Evolutionary conservation across 2,888 invertebrate species (phyloP).

Genomic region (Cheilosia vulpina): DNA sequence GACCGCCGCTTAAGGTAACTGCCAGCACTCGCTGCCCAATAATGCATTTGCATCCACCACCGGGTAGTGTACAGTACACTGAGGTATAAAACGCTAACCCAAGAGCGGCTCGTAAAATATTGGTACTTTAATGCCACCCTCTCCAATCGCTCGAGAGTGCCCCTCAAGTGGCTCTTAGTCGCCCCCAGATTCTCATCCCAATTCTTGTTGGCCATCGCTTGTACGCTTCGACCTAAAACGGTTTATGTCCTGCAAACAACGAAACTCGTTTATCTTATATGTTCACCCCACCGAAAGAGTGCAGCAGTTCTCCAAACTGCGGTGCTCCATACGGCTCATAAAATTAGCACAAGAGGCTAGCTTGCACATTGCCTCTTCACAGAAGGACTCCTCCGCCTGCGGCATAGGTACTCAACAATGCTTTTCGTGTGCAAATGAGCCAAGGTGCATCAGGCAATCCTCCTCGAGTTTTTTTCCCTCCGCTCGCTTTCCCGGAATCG

Average conservation of each 20-base stretch:
- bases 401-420: conserved; percentile 48
- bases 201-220: conserved; percentile 40
- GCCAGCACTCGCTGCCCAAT: conserved; percentile 38
- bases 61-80: conserved; percentile 16
- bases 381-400: conserved; percentile 43
- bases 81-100: conserved; percentile 57
- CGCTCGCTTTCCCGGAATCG: conserved; percentile 21
- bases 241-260: conserved; percentile 75
- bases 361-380: conserved; percentile 56
- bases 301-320: conserved; percentile 64
- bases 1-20: conserved; percentile 61
- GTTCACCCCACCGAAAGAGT: conserved; percentile 61
- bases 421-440: conserved; percentile 72
- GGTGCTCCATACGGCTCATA: conserved; percentile 67
- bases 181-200: conserved; percentile 32
- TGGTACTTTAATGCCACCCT: conserved; percentile 67
- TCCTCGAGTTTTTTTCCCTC: conserved; percentile 33
- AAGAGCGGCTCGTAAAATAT: conserved; percentile 71
- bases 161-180: conserved; percentile 54
- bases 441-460: conserved; percentile 58
- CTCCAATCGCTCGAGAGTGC: conserved; percentile 39
- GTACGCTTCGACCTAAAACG: conserved; percentile 70
- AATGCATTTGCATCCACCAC: conserved; percentile 58
- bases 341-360: conserved; percentile 71
- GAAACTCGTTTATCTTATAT: conserved; percentile 74